Evolutionary conservation across 2,888 invertebrate species (phyloP).

Genomic region (Chalcis sispes): DNA sequence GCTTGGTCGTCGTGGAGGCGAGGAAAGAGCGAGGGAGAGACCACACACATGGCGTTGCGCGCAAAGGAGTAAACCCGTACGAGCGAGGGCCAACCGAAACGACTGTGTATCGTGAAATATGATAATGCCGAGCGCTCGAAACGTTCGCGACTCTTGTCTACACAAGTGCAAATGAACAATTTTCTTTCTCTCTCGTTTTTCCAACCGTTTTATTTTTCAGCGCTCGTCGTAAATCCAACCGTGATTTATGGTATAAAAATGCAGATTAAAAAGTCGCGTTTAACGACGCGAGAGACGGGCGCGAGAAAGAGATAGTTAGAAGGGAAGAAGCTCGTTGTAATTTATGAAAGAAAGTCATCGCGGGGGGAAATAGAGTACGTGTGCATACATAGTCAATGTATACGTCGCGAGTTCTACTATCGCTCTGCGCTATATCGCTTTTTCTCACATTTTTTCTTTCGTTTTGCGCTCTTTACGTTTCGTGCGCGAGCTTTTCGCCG

Average conservation of each 20-base stretch:
- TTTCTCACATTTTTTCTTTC: constrained; percentile 5
- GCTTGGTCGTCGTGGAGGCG: no score
- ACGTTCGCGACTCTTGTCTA: constrained; percentile 51
- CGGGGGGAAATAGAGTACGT: no score
- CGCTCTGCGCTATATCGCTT: no score
- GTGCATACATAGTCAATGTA: constrained; percentile 34
- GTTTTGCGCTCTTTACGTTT: background rate
- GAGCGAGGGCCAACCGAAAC: constrained; percentile 68
- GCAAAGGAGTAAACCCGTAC: constrained; percentile 42
- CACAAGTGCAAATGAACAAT: constrained; percentile 54
- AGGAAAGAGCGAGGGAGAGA: no score
- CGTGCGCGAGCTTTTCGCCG: no score
- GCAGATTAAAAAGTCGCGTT: constrained; percentile 52
- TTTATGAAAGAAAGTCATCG: constrained; percentile 56
- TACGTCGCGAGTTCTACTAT: background rate
- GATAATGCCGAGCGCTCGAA: constrained; percentile 67
- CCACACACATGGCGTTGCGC: no score
- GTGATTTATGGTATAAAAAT: constrained; percentile 54
- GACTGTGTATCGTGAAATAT: constrained; percentile 74
- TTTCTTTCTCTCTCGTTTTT: constrained; percentile 1
- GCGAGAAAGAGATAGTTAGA: background rate
- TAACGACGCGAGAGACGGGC: constrained; percentile 53
- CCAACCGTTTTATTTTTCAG: constrained; percentile 16
- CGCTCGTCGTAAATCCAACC: constrained; percentile 50
- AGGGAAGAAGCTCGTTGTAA: constrained; percentile 27